Conservation (phyloP, 2,888 invertebrate genomes). For the Rhimphoctona megacephalus region DNA sequence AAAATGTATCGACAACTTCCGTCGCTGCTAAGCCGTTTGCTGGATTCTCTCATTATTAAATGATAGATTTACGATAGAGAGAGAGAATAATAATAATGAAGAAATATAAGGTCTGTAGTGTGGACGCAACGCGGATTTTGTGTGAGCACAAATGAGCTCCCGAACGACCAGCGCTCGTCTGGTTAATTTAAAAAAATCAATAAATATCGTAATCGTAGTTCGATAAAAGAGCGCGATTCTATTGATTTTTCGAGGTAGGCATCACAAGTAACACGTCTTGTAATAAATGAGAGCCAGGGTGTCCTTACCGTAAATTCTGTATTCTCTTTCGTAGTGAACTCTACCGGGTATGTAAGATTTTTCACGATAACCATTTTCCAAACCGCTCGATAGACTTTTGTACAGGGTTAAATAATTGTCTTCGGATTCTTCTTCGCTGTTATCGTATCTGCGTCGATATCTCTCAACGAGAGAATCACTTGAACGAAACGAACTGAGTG, state of each 20-base stretch:
- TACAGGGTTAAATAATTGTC: slow-evolving; percentile 78
- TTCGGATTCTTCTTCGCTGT: slow-evolving; percentile 66
- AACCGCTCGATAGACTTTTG: slow-evolving; percentile 76
- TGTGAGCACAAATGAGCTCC: slow-evolving; percentile 11
- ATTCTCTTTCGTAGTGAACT: slow-evolving; percentile 83
- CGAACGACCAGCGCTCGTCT: slow-evolving; percentile 62
- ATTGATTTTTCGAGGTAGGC: slow-evolving; percentile 47
- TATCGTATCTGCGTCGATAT: slow-evolving; percentile 59
- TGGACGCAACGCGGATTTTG: slow-evolving; percentile 37
- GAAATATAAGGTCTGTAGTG: neutral
- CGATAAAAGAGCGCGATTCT: neutral
- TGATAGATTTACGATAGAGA: neutral
- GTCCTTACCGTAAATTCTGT: slow-evolving; percentile 83
- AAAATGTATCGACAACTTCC: slow-evolving; percentile 41
- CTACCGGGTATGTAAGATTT: slow-evolving; percentile 80
- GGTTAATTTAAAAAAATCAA: slow-evolving; percentile 5
- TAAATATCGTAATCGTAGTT: slow-evolving; percentile 4
- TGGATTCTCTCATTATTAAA: neutral
- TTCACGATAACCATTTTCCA: slow-evolving; percentile 73
- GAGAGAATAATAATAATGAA: neutral
- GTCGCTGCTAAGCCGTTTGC: slow-evolving; percentile 25
- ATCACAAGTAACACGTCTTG: slow-evolving; percentile 84
- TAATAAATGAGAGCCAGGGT: slow-evolving; percentile 84
- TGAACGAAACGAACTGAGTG: slow-evolving; percentile 61
- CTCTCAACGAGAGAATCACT: slow-evolving; percentile 64